Conservation (phyloP, 2,113 vertebrate genomes). For the Salvator merianae region DNA sequence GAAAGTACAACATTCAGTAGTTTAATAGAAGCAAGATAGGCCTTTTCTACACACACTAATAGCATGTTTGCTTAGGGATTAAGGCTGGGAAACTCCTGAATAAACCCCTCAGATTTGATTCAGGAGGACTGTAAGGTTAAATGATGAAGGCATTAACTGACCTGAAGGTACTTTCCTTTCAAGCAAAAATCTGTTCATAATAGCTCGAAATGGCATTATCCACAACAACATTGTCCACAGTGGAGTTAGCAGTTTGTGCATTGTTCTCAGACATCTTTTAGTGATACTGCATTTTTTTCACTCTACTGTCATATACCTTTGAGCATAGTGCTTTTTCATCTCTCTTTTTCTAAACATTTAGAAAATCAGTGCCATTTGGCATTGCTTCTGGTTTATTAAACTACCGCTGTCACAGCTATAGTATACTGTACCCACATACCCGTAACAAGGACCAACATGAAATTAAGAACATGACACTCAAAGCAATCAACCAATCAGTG, state of each 20-base stretch:
- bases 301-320: rapidly evolving
- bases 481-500: neutral
- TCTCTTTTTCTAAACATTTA: neutral
- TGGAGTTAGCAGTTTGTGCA: constrained; percentile 26
- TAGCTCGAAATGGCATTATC: constrained; percentile 42
- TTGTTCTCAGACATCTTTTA: neutral
- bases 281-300: constrained; percentile 13
- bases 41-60: constrained; percentile 1
- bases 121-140: constrained; percentile 33
- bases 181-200: constrained; percentile 56
- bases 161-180: constrained; percentile 40
- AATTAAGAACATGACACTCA: neutral
- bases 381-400: neutral
- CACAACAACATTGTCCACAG: constrained; percentile 45
- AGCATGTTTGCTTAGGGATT: constrained; percentile 23
- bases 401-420: constrained; percentile 7
- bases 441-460: neutral
- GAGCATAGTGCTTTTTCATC: neutral
- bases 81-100: neutral
- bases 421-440: neutral
- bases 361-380: constrained; percentile 18
- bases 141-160: constrained; percentile 52
- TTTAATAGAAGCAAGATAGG: constrained; percentile 17
- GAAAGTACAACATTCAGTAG: constrained; percentile 21
- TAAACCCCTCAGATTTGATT: constrained; percentile 25